Evolutionary conservation across 2,113 vertebrate genomes (phyloP).

Genomic region (Melospiza melodia): DNA sequence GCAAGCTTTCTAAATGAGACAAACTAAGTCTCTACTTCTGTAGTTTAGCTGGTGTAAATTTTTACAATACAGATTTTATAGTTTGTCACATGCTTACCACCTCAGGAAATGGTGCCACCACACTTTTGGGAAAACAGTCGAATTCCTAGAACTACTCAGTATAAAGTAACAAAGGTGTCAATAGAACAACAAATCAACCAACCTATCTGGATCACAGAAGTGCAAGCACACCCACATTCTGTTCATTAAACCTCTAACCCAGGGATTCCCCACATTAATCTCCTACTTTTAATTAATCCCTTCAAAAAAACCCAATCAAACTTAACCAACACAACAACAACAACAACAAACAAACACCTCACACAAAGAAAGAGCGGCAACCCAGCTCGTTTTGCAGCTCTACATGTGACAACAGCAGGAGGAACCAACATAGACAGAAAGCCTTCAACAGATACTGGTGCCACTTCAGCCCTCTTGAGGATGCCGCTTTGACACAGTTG

Average conservation of each 20-base stretch:
- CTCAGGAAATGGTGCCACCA: rapidly evolving
- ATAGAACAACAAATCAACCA: background rate
- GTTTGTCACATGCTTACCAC: background rate
- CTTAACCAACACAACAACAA: background rate
- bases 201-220: background rate
- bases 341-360: background rate
- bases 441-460: background rate
- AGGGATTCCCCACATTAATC: rapidly evolving
- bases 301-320: background rate
- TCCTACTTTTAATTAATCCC: background rate
- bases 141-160: background rate
- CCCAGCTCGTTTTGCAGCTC: background rate
- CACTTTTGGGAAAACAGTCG: background rate
- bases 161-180: background rate
- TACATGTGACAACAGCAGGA: background rate
- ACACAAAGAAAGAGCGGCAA: background rate
- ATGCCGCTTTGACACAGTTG: background rate
- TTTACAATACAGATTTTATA: background rate
- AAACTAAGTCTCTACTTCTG: background rate
- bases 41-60: background rate
- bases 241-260: background rate
- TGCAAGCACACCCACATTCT: rapidly evolving
- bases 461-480: background rate
- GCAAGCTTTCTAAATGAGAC: background rate
- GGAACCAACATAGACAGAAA: background rate